A percentile compares a stretch with the other conserved stretches of the same genome.
Conservation (phyloP, 2,797 vertebrate species). For the Lycodopsis pacificus region DNA sequence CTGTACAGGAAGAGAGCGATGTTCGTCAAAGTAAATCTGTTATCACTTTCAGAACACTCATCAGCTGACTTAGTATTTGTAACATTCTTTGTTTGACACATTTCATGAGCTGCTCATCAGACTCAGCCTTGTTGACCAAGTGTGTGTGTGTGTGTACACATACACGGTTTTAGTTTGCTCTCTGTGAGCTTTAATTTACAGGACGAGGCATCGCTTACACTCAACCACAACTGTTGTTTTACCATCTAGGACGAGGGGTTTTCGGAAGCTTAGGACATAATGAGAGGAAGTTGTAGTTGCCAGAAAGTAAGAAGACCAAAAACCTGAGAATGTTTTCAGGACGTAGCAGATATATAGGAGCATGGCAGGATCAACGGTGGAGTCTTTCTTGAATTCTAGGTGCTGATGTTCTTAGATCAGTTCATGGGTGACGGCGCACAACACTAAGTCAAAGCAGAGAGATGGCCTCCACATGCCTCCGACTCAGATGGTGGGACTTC, state of each 20-base stretch:
- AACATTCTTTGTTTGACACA: background rate
- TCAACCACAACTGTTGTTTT: background rate
- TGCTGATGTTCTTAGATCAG: conserved; percentile 6
- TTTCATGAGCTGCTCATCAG: background rate
- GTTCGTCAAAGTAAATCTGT: background rate
- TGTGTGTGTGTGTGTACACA: background rate
- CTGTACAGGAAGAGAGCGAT: background rate
- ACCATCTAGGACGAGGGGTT: background rate
- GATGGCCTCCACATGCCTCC: background rate
- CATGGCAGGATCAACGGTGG: background rate
- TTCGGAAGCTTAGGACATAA: background rate
- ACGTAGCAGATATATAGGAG: background rate
- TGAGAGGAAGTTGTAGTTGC: background rate
- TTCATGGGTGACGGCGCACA: background rate
- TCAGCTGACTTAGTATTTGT: background rate
- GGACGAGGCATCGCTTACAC: background rate
- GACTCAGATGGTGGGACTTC: background rate
- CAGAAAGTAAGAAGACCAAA: background rate
- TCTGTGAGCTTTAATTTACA: background rate
- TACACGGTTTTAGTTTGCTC: background rate
- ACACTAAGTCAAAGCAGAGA: too few species aligned
- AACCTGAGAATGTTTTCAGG: background rate
- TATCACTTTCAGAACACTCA: background rate
- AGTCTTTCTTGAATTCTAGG: conserved; percentile 11
- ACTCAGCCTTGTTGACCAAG: background rate